Conservation (phyloP, 2,797 vertebrate genomes). For the Cirrhinus molitorella region DNA sequence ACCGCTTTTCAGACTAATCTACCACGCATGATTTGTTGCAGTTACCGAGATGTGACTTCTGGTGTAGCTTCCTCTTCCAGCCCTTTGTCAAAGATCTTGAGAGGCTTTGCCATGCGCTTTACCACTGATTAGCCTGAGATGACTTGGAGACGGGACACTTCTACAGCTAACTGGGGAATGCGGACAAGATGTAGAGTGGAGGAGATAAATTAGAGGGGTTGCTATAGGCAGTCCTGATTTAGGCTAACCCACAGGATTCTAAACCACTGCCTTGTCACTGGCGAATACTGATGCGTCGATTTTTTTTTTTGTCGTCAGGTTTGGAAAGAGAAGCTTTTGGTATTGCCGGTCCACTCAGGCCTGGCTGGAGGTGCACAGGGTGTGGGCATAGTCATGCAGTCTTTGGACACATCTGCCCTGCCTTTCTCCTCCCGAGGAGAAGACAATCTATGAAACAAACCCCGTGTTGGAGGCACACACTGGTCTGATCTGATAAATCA, state of each 20-base stretch:
- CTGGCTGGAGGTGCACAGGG: slow-evolving; percentile 53
- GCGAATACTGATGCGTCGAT: slow-evolving; percentile 72
- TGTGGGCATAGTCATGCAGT: slow-evolving; percentile 54
- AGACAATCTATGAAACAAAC: slow-evolving; percentile 77
- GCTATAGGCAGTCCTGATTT: slow-evolving; percentile 65
- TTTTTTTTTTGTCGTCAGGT: slow-evolving; percentile 63
- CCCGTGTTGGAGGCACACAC: slow-evolving; percentile 95
- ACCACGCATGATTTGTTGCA: slow-evolving; percentile 64
- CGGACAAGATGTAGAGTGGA: not conserved
- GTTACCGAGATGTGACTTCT: slow-evolving; percentile 18
- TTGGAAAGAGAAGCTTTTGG: slow-evolving; percentile 71
- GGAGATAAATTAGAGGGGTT: slow-evolving; percentile 12
- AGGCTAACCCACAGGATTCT: slow-evolving; percentile 50
- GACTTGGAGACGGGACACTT: slow-evolving; percentile 40
- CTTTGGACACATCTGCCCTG: slow-evolving; percentile 65
- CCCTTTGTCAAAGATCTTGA: slow-evolving; percentile 40
- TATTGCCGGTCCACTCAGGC: slow-evolving; percentile 64
- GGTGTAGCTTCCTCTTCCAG: slow-evolving; percentile 26
- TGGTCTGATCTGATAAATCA: slow-evolving; percentile 89
- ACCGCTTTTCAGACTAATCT: slow-evolving; percentile 68
- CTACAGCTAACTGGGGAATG: slow-evolving; percentile 39
- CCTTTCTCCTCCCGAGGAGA: slow-evolving; percentile 80
- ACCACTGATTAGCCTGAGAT: slow-evolving; percentile 63
- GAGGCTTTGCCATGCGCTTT: slow-evolving; percentile 31
- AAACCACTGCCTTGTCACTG: slow-evolving; percentile 50